Conservation (phyloP, 2,113 vertebrate species). For the Passer domesticus region DNA sequence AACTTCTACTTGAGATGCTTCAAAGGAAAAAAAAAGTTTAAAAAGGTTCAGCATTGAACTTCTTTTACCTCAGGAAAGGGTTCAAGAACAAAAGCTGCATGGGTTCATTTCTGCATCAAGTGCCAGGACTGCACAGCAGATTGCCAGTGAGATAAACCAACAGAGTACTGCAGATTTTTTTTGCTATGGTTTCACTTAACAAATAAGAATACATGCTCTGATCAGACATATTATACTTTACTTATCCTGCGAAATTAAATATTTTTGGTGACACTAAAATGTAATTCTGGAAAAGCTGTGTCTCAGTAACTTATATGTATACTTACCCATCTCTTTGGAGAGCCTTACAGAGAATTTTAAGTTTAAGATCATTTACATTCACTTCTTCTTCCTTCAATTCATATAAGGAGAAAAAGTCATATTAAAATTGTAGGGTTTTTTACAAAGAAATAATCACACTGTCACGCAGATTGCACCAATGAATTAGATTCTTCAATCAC, state of each 20-base stretch:
- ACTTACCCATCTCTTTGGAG: conserved; percentile 89
- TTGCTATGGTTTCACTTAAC: not conserved
- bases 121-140: not conserved
- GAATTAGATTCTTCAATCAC: not conserved
- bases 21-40: not conserved
- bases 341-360: conserved; percentile 89
- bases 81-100: not conserved
- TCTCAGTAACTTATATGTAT: not conserved
- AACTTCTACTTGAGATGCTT: not conserved
- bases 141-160: not conserved
- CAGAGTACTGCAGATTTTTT: not conserved
- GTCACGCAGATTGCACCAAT: not conserved
- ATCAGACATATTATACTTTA: not conserved
- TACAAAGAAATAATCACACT: not conserved
- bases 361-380: conserved; percentile 84
- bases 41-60: not conserved
- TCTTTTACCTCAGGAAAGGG: not conserved
- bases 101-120: not conserved
- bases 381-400: conserved; percentile 75
- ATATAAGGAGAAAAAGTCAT: not conserved
- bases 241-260: not conserved
- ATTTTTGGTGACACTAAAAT: not conserved
- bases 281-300: not conserved
- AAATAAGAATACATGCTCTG: not conserved
- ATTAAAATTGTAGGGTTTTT: not conserved